Conservation (phyloP, 2,888 invertebrate genomes). For the Timandra comae region DNA sequence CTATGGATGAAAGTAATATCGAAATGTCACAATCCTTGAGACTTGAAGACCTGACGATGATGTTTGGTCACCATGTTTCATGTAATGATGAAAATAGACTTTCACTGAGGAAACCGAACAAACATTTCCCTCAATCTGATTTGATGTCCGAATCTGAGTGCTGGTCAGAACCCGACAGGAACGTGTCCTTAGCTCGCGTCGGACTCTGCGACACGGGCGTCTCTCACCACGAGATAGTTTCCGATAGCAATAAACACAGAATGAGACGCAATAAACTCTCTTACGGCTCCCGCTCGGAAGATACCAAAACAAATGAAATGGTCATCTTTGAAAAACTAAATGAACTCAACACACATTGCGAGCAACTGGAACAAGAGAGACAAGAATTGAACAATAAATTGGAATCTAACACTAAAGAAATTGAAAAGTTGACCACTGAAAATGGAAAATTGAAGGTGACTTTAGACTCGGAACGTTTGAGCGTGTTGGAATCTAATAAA, state of each 20-base stretch:
- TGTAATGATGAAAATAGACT: conserved; percentile 47
- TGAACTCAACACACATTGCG: conserved; percentile 45
- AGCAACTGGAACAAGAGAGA: conserved; percentile 49
- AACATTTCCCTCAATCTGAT: conserved; percentile 51
- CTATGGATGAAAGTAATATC: conserved; percentile 63
- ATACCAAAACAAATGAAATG: conserved; percentile 66
- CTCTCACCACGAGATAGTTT: conserved; percentile 36
- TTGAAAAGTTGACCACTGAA: conserved; percentile 43
- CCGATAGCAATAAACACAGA: conserved; percentile 51
- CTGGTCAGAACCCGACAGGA: conserved; percentile 91
- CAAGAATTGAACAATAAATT: conserved; percentile 64
- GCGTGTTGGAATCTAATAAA: conserved; percentile 38
- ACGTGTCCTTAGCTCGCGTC: conserved; percentile 87
- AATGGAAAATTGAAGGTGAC: conserved; percentile 42
- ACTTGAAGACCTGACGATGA: conserved; percentile 64
- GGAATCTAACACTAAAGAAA: conserved; percentile 46
- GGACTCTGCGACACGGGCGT: conserved; percentile 72
- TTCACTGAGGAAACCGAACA: conserved; percentile 33
- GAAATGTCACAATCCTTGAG: conserved; percentile 63
- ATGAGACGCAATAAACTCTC: conserved; percentile 61
- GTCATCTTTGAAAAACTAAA: conserved; percentile 76
- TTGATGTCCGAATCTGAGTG: conserved; percentile 84
- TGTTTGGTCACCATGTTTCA: conserved; percentile 65
- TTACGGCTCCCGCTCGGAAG: conserved; percentile 60
- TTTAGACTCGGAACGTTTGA: conserved; percentile 37